A percentile compares a stretch with the other conserved stretches of the same genome.
Conservation (phyloP, 1,140 invertebrate genomes). For the Drosophila melanogaster region DNA sequence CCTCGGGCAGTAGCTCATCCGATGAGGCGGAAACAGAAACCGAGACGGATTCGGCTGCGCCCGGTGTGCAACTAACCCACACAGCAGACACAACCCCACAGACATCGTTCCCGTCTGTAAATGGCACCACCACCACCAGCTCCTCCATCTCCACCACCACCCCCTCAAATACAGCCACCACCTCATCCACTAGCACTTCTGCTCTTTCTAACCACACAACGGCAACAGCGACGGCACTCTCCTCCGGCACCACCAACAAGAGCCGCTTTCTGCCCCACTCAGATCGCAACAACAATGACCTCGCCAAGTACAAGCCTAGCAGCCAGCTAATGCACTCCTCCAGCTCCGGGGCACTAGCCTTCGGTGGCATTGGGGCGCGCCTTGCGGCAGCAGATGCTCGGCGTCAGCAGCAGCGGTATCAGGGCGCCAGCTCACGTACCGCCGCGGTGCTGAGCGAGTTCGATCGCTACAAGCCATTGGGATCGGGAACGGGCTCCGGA, state of each 20-base stretch:
- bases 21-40: conserved; percentile 61
- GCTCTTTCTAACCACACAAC: conserved; percentile 66
- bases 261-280: conserved; percentile 71
- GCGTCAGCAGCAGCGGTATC: conserved; percentile 69
- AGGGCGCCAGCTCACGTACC: conserved; percentile 71
- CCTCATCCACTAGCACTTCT: conserved; percentile 52
- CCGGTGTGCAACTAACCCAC: conserved; percentile 70
- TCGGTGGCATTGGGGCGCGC: conserved; percentile 79
- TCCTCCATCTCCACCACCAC: conserved; percentile 21
- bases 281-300: conserved; percentile 79
- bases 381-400: conserved; percentile 69
- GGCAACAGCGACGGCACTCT: conserved; percentile 50
- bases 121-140: conserved; percentile 51
- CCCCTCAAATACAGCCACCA: conserved; percentile 32
- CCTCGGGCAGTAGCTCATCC: conserved; percentile 78
- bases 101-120: conserved; percentile 29
- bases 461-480: conserved; percentile 60
- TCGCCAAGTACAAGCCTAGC: conserved; percentile 74
- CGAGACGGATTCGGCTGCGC: conserved; percentile 38
- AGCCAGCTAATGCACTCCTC: conserved; percentile 76
- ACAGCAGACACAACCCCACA: conserved; percentile 38
- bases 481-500: conserved; percentile 34
- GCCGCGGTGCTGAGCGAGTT: conserved; percentile 78
- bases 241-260: conserved; percentile 45
- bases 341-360: conserved; percentile 77